A percentile compares a stretch with the other conserved stretches of the same genome.
These are phyloP conservation scores for Stichodactyla mertensii DNA, from an alignment of 64 coral and sea anemone species.

Conservation along the genomic window DNA sequence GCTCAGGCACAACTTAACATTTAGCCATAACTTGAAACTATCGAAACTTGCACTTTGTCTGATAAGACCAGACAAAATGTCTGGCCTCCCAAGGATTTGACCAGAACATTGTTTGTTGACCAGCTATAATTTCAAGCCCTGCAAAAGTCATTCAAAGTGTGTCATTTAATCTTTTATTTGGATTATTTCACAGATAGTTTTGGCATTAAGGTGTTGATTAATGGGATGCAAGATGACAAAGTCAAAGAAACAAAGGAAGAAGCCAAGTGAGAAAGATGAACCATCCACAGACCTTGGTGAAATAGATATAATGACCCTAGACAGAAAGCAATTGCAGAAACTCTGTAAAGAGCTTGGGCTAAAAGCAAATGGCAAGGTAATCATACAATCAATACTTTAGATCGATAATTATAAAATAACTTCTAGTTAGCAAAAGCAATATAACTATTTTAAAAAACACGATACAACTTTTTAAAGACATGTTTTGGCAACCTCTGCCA, in stretches of 20 bases:
- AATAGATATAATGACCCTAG: slow-evolving; percentile 25
- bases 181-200: background rate
- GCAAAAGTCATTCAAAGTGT: too few relatives aligned
- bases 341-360: slow-evolving; percentile 66
- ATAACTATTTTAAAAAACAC: too few relatives aligned
- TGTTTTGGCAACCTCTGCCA: too few relatives aligned
- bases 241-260: slow-evolving; percentile 6
- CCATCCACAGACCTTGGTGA: slow-evolving; percentile 12
- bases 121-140: too few relatives aligned
- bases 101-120: too few relatives aligned
- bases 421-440: too few relatives aligned
- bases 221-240: slow-evolving; percentile 66
- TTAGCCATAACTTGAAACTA: too few relatives aligned
- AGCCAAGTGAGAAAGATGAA: slow-evolving; percentile 1
- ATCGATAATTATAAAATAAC: background rate
- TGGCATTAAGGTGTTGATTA: background rate
- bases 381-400: background rate
- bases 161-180: background rate
- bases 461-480: too few relatives aligned
- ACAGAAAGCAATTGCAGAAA: slow-evolving; percentile 59
- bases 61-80: too few relatives aligned
- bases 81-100: too few relatives aligned
- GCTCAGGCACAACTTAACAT: too few relatives aligned
- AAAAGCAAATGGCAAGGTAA: slow-evolving; percentile 79
- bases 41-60: too few relatives aligned